Base-by-base conservation (phyloP, 2,888 invertebrate genomes). In the Thera britannica region DNA sequence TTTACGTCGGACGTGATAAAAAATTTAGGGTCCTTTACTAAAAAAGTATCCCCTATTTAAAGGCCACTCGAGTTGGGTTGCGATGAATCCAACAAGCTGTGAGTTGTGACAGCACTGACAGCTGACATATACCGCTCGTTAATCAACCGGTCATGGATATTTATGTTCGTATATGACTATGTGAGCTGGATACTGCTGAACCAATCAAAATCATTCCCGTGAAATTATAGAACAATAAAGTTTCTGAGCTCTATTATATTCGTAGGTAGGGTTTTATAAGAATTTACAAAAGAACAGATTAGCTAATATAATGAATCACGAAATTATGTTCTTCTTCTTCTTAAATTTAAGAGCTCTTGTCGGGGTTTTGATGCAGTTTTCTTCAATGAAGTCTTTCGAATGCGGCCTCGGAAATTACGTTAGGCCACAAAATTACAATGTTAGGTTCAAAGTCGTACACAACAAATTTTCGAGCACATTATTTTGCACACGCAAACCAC, bases 41-140 rank as follows among this genome's bases (percentile, higher is more conserved):
- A 89, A 90, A 91, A 89, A 90, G 83, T 83, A 81, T 84, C 83
- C 85, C 87, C 85, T 85, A 87, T 89, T 88, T 88, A 86, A 46
- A 85, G 86, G 87, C 80, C 86, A 84, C 84, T 84, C 76, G 77
- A 81, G 79, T 78, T 83, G 84, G 87, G 87, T 84, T 84, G 85
- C 77, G 88, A 90, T 87, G 90, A 84, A 90, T 90, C 85, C 90
- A 89, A 90, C 92, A 89, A 91, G 90, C 88, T 85, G 83, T 84
- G 83, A 88, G 90, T 92, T 92, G 93, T 92, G 92, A 92, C 92
- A 90, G 87, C 83, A 87, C 82, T 83, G 92, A 91, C 92, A 89
- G 89, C 85, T 91, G 93, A 93, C 90, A 90, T 90, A 93, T 92
- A 86, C 87, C 82, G 80, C 83, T 86, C 91, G 90, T 93, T 92